phyloP scores from a whole-genome alignment of 2,113 vertebrate species.

The Tetrao urogallus region DNA sequence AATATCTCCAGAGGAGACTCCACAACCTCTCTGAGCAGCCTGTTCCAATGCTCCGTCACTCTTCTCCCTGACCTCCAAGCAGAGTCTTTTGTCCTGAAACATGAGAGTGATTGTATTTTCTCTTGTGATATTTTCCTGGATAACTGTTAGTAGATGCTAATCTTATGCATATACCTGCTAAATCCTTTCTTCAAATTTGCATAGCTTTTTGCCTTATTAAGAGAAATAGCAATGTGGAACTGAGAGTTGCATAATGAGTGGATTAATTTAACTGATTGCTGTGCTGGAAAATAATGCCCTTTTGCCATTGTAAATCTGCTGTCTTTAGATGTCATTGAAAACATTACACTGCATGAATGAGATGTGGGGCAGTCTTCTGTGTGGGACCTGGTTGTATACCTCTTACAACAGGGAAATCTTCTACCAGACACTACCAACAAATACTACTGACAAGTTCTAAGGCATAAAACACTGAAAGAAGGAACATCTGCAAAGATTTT shows the following conservation, averaged over 20 bases:
- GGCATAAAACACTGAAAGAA: background rate
- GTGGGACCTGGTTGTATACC: background rate
- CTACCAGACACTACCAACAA: background rate
- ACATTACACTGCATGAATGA: background rate
- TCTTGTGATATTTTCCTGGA: background rate
- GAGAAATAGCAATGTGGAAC: background rate
- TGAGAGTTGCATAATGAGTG: conserved; percentile 1
- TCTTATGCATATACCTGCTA: background rate
- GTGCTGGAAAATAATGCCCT: background rate
- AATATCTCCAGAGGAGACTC: no score
- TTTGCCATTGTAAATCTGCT: background rate
- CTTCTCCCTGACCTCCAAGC: background rate
- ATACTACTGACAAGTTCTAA: background rate
- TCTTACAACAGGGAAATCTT: background rate
- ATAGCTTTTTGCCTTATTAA: conserved; percentile 25
- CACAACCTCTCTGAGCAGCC: no score
- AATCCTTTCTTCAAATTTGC: conserved; percentile 57
- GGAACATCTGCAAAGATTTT: background rate
- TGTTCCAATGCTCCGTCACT: background rate
- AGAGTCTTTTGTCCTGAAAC: background rate
- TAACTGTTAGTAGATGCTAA: background rate
- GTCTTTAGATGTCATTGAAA: background rate
- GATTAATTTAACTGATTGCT: conserved; percentile 19
- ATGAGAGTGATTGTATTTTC: background rate
- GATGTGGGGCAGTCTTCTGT: background rate